These are phyloP conservation scores for Atta cephalotes DNA, from an alignment of 1,140 invertebrate genomes.

Conservation along the genomic window DNA sequence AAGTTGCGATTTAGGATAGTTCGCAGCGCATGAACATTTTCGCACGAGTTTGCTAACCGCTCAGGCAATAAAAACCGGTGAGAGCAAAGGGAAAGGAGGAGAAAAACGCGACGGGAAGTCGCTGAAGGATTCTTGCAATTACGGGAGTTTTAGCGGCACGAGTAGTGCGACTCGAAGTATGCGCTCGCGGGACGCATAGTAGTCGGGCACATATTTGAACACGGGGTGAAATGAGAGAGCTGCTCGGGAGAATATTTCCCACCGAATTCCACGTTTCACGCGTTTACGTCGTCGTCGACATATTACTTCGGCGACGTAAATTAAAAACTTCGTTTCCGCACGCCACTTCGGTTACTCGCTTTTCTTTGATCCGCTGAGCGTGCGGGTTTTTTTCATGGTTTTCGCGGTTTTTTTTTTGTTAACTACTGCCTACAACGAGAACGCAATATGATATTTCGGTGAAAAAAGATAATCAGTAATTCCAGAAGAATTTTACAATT, in stretches of 20 bases:
- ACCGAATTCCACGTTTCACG: conserved; percentile 36
- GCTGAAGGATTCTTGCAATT: conserved; percentile 53
- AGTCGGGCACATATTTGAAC: conserved; percentile 44
- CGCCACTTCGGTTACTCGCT: conserved; percentile 20
- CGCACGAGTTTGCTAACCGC: conserved; percentile 12
- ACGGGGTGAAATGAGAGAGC: conserved; percentile 52
- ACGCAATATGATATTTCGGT: not conserved
- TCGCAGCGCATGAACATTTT: conserved; percentile 6
- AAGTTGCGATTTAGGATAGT: conserved; percentile 4
- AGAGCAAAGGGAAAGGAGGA: not conserved
- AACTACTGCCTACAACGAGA: not conserved
- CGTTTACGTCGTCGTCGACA: conserved; percentile 32
- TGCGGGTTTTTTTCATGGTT: not conserved
- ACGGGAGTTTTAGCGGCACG: conserved; percentile 42
- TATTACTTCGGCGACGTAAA: conserved; percentile 41
- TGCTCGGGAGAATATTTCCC: conserved; percentile 39
- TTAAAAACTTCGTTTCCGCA: conserved; percentile 37
- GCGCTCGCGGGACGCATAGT: conserved; percentile 19
- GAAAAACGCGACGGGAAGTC: conserved; percentile 16
- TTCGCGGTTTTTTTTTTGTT: not conserved
- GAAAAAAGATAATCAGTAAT: conserved; percentile 28
- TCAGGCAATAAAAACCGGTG: conserved; percentile 11
- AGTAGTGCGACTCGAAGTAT: conserved; percentile 40
- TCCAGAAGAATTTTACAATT: not conserved
- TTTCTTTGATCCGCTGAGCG: conserved; percentile 38